Evolutionary conservation across 2,797 vertebrate genomes (phyloP).

Genomic region (Botia almorhae): DNA sequence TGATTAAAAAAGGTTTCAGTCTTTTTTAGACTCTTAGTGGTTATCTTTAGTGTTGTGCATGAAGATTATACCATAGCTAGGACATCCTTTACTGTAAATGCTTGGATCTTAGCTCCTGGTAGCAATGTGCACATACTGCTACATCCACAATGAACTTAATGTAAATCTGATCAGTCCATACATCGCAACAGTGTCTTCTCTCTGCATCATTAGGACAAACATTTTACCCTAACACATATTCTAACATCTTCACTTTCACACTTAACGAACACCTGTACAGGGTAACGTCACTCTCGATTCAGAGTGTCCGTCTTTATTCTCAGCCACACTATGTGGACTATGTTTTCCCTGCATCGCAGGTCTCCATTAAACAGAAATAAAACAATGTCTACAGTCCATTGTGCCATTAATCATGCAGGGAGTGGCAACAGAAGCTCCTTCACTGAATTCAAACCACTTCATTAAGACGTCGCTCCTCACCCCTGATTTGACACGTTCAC

Average conservation of each 20-base stretch:
- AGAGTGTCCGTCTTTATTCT: not conserved
- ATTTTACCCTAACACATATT: not conserved
- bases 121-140: not conserved
- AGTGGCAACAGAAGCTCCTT: not conserved
- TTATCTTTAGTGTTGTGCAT: not conserved
- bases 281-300: not conserved
- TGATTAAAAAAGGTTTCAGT: too few relatives aligned
- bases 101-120: too few relatives aligned
- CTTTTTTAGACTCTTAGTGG: too few relatives aligned
- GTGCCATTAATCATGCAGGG: not conserved
- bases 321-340: not conserved
- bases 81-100: not conserved
- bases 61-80: not conserved
- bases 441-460: not conserved
- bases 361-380: not conserved
- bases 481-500: not conserved
- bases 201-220: not conserved
- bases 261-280: not conserved
- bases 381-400: not conserved
- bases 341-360: not conserved
- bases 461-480: not conserved
- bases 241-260: not conserved
- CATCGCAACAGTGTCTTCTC: not conserved
- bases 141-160: not conserved
- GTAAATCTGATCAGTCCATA: not conserved